Base-by-base conservation (phyloP, 2,797 vertebrate species). In the Huso huso region DNA sequence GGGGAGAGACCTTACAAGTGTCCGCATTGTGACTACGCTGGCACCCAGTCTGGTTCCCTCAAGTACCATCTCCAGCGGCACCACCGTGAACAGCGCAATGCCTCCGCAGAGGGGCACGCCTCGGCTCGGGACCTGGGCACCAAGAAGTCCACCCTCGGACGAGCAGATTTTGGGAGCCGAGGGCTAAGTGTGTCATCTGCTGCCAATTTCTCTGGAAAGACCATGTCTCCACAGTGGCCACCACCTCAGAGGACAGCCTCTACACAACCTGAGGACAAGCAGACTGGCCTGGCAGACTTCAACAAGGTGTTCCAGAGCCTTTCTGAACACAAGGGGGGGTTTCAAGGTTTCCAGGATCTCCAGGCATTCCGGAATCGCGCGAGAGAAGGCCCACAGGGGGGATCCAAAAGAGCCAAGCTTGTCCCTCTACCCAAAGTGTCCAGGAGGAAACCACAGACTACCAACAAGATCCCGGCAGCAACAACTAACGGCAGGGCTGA, bases 1-100 rank as follows among this genome's bases (percentile, higher is more conserved):
- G 94, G 94, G 11, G 94, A 96, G 78, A 90, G 93, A 71, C 94
- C 94, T 11, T 97, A 95, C 86, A 96, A 95, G 84, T 96, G 94
- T 66, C 94, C 94, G 51, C 94, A 95, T 85, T 97, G 94, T 75
- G 94, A 95, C 83, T 97, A 96, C 48, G 94, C 94, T 0, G 94
- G 94, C 62, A 95, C 94, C 61, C 94, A 96, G 71, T 95, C 94
- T 0, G 94, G 93, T 51, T 96, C 94, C 0, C 86, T 97, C 63
- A 97, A 96, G 79, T 97, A 96, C 75, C 94, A 97, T 78, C 86
- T 95, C 61, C 93, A 96, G 77, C 87, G 94, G 59, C 93, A 97
- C 77, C 94, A 96, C 79, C 84, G 94, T 57, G 93, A 95, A 81
- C 92, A 94, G 76, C 90, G 92, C 77, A 92, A 91, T 12, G 86